phyloP scores from a whole-genome alignment of 64 coral and sea anemone genomes.

The Platygyra sinensis region DNA sequence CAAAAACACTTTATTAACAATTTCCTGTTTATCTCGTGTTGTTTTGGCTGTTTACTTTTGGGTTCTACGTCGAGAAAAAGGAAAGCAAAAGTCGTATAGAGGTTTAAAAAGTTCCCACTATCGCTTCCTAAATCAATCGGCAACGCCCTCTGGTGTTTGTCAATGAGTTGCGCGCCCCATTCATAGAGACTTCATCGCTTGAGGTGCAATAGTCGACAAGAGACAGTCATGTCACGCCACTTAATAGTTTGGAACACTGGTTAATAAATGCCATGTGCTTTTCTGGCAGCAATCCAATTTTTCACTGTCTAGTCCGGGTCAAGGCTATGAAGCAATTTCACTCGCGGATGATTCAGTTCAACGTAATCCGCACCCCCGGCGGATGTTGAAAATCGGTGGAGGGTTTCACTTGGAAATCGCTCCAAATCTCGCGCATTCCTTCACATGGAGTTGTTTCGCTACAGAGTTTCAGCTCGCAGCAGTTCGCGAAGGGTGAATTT shows the following conservation, averaged over 20 bases:
- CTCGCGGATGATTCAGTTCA: not conserved
- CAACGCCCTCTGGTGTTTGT: slow-evolving; percentile 3
- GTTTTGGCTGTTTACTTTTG: slow-evolving; percentile 67
- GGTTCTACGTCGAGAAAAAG: not conserved
- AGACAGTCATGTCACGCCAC: slow-evolving; percentile 36
- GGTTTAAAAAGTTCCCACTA: not conserved
- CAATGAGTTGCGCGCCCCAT: slow-evolving; percentile 1
- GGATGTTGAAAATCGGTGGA: not conserved
- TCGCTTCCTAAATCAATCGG: not conserved
- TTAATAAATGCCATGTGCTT: slow-evolving; percentile 77
- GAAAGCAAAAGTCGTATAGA: not conserved
- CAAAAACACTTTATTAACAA: slow-evolving; percentile 80
- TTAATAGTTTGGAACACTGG: not conserved
- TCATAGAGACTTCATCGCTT: slow-evolving; percentile 4
- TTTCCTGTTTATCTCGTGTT: slow-evolving; percentile 95
- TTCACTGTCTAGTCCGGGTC: slow-evolving; percentile 2
- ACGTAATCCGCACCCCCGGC: not conserved
- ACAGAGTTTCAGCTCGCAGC: slow-evolving; percentile 3
- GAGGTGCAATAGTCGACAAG: slow-evolving; percentile 19
- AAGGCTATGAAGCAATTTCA: slow-evolving; percentile 15
- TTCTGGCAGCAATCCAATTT: slow-evolving; percentile 62
- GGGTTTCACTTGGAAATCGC: not conserved
- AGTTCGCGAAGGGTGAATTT: slow-evolving; percentile 64
- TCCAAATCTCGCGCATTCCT: slow-evolving; percentile 19
- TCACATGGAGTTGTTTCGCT: slow-evolving; percentile 9